Base-by-base conservation (phyloP, 2,888 invertebrate species). In the Baronia brevicornis region DNA sequence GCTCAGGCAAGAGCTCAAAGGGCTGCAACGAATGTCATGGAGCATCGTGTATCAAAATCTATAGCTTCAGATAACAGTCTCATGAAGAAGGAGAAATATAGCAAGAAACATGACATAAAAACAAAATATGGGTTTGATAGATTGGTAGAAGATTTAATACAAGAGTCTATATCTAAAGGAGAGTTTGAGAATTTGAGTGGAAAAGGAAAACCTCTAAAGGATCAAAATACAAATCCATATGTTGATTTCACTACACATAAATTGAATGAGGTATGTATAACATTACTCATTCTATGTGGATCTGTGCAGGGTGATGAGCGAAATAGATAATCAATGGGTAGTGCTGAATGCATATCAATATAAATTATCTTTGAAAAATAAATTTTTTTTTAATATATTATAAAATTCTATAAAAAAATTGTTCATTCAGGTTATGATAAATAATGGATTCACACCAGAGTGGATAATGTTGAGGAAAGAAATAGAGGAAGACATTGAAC, bases 391-490 rank as follows among this genome's bases (percentile, higher is more conserved):
- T 4, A 20, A 5, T n/a, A n/a, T n/a, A n/a, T n/a, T n/a, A n/a
- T n/a, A n/a, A 5, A n/a, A 5, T n/a, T n/a, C 4, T 20, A 5
- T 20, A 20, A 20, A 5, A 4, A 4, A 5, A 3, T 22, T 22
- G 11, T 21, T 4, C 5, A 27, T 10, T 17, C 51, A 92, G 89
- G 89, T 94, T 13, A 74, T 94, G 28, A 92, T 93, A 31, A 93
- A 95, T 54, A 95, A 95, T 70, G 96, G 95, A 0, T 95, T 94
- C 51, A 91, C 90, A 4, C 96, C 96, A 0, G 93, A 95, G 74
- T 97, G 96, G 96, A 94, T 96, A 47, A 89, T 88, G 20, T 72
- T 96, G 44, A 91, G 91, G 46, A 93, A 93, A 59, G 96, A 96
- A 58, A 95, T 96, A 40, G 87, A 92, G 20, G 86, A 88, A 46